Conservation (phyloP, 1,140 invertebrate genomes). For the Zaprionus camerounensis region DNA sequence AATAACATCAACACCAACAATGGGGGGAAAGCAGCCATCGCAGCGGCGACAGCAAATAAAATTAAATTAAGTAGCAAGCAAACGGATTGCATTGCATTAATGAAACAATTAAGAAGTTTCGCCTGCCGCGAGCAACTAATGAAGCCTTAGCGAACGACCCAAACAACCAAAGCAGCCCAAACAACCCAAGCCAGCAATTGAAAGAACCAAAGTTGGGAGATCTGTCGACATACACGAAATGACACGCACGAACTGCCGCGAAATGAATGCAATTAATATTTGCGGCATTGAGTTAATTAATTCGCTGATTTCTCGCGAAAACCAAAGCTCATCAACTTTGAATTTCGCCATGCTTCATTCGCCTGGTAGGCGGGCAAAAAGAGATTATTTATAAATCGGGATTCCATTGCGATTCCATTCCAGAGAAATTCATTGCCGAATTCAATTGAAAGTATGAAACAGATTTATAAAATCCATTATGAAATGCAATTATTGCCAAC, state of each 20-base stretch:
- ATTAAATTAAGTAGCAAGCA: conserved; percentile 76
- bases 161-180: not conserved
- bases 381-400: not conserved
- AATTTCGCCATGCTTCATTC: conserved; percentile 6
- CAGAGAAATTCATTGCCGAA: not conserved
- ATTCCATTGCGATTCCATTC: not conserved
- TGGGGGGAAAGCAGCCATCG: not conserved
- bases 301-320: conserved; percentile 31
- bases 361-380: not conserved
- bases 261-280: conserved; percentile 63
- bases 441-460: not conserved
- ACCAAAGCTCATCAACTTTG: conserved; percentile 23
- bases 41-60: conserved; percentile 71
- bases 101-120: conserved; percentile 78
- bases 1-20: not conserved
- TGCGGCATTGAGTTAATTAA: conserved; percentile 63
- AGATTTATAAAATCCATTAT: not conserved
- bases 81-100: conserved; percentile 80
- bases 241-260: conserved; percentile 10
- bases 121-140: conserved; percentile 54
- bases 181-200: not conserved
- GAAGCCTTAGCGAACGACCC: conserved; percentile 68
- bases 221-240: not conserved
- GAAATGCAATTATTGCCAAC: not conserved
- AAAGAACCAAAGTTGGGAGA: not conserved